Percentiles rank a stretch among this genome's conserved stretches.
These are phyloP conservation scores for Buceros bicornis DNA, from an alignment of 2,797 vertebrate species.

Conservation along the genomic window DNA sequence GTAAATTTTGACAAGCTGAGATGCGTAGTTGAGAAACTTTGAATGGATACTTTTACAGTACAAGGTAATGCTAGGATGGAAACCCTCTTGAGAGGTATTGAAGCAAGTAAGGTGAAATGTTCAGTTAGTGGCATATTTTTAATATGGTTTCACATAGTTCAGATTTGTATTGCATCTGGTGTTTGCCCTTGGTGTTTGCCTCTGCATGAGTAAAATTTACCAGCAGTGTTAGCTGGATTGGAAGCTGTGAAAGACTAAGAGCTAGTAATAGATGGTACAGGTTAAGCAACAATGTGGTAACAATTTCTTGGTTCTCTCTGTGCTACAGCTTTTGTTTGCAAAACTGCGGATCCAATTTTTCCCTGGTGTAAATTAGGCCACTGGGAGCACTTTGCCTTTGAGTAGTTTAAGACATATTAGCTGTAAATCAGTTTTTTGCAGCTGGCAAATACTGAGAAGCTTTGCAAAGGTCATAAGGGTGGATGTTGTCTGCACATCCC, in stretches of 20 bases:
- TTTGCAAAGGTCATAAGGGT: conserved; percentile 32
- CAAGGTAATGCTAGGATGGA: background rate
- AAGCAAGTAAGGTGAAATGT: background rate
- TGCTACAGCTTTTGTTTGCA: background rate
- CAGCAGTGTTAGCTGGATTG: background rate
- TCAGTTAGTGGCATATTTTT: background rate
- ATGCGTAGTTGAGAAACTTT: background rate
- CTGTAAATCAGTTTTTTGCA: conserved; percentile 64
- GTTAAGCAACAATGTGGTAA: conserved; percentile 18
- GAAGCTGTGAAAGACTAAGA: background rate
- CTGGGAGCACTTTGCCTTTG: conserved; percentile 47
- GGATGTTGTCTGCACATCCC: background rate
- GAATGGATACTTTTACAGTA: background rate
- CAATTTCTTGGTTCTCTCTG: background rate
- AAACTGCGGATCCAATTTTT: background rate
- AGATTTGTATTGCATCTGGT: background rate
- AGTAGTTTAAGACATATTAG: conserved; percentile 28
- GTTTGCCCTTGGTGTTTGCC: background rate
- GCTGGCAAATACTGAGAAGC: conserved; percentile 30
- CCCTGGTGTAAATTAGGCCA: conserved; percentile 8
- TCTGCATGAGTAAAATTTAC: background rate
- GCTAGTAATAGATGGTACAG: background rate
- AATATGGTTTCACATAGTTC: background rate
- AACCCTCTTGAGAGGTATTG: background rate
- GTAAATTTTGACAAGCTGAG: background rate